Evolutionary conservation across 2,113 vertebrate genomes (phyloP), one percentile per base, ranked within the genome.

Genomic region (Macrotus californicus): DNA sequence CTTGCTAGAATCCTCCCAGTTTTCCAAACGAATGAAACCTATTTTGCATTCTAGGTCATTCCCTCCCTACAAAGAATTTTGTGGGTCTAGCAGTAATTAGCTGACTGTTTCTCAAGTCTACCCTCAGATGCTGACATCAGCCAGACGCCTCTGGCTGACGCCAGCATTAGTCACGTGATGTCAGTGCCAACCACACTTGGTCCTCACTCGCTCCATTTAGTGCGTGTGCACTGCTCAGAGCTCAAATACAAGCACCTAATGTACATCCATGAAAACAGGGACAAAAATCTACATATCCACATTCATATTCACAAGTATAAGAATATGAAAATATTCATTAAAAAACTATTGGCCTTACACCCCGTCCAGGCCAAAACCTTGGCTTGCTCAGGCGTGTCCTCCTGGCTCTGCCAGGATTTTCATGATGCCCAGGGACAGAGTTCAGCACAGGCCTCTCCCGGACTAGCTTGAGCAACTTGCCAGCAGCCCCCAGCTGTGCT

Each of bases 1-100:
- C 69, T 93, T 64, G 70, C 54, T 70, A 79, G 56, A 87, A 89
- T 59, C 61, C 59, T 46, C 29, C 89, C 89, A 70, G 50, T 72
- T 93, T 97, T 54, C 73, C 87, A 85, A 41, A 85, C 13, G 75
- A 89, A 79, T 11, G 54, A 96, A 96, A 54, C 43, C 87, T 84
- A 50, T 56, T 97, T 96, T 97, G 79, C 95, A 96, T 96, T 96
- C 87, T 92, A 95, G 94, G 94, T 95, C 95, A 96, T 64, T 87
- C 66, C 36, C 46, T 95, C 83, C 76, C 80, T 84, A 75, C 31
- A 87, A 87, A 94, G 92, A 84, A 89, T 80, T 94, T 24, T 90
- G 92, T 89, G 84, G 76, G 73, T 66, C 92, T 75, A 70, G 93
- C 92, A 70, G 79, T 89, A 87, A 96, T 96, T 89, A 96, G 87